Evolutionary conservation across 2,113 vertebrate genomes (phyloP), one percentile per base, ranked within the genome.

Genomic region (Rhipidura dahli): DNA sequence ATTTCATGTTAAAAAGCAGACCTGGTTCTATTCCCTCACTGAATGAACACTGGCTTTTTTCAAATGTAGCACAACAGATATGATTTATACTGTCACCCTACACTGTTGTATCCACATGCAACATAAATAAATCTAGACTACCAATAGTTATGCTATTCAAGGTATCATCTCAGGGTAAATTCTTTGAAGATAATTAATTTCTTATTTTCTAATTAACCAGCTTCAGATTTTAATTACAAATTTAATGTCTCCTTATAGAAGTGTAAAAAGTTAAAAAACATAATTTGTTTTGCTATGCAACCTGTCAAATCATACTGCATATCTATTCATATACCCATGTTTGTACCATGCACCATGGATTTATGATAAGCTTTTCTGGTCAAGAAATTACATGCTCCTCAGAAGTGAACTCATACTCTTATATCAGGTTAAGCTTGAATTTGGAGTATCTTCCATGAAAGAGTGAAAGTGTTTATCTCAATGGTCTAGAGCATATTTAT

Each of bases 391-490:
- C 2, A 51, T 13, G 18, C 11, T 90, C 80, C 42, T 51, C 40
- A 73, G 35, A 75, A 69, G 26, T 33, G 27, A 78, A 68, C 2
- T 72, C 19, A 28, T 10, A 31, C 40, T 60, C 28, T 60, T n/a
- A 8, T 68, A 63, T 28, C 22, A 51, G 6, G 11, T 56, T 73
- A 31, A 83, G 4, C 13, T 64, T 79, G 39, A 83, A 65, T 66
- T 45, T 20, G 0, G 0, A 49, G 0, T 31, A 45, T 79, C 57
- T 79, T 63, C 40, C 21, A 56, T 23, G 5, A 60, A 59, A 60
- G 23, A 33, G 9, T 44, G 18, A 71, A 69, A 60, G 61, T 33
- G 2, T 13, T 69, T 79, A 6, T 53, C 27, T 73, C 21, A 64
- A 13, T 49, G 6, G 10, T 50, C n/a, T 63, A 57, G 42, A 77